A percentile compares a stretch with the other conserved stretches of the same genome.
phyloP scores from a whole-genome alignment of 1,140 invertebrate genomes.

The Goniozus legneri region DNA sequence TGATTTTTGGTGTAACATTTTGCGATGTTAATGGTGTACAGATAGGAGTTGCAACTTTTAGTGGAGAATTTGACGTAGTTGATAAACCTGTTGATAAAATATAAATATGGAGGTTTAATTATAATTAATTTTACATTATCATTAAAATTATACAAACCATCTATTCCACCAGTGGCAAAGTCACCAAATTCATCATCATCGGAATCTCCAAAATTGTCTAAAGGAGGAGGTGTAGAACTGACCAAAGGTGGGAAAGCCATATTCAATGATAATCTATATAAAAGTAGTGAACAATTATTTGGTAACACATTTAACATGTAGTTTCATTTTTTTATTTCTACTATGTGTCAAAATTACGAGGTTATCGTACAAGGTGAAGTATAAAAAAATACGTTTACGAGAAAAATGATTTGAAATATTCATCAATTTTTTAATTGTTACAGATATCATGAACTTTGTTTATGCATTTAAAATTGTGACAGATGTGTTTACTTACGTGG shows the following conservation, averaged over 20 bases:
- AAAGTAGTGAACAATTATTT: too few species aligned
- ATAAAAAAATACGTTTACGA: too few species aligned
- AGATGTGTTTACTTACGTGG: neutral
- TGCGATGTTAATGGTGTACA: constrained; percentile 34
- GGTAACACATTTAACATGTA: too few species aligned
- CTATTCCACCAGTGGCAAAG: constrained; percentile 54
- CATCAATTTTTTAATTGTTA: too few species aligned
- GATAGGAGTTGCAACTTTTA: constrained; percentile 36
- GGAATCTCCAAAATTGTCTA: constrained; percentile 58
- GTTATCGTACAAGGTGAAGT: too few species aligned
- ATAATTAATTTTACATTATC: neutral
- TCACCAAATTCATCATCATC: constrained; percentile 64
- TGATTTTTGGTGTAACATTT: constrained; percentile 38
- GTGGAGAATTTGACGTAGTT: constrained; percentile 51
- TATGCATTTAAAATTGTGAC: neutral
- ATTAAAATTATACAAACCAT: constrained; percentile 36
- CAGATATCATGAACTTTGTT: too few species aligned
- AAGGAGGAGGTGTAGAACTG: constrained; percentile 63
- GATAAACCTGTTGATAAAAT: constrained; percentile 46
- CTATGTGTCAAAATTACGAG: too few species aligned
- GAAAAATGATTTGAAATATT: too few species aligned
- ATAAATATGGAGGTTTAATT: constrained; percentile 1
- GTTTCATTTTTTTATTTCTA: too few species aligned
- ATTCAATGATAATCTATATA: too few species aligned
- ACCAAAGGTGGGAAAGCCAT: constrained; percentile 61